Evolutionary conservation across 1,140 invertebrate species (phyloP), one percentile per base, ranked within the genome.

Genomic region (Neodiprion pinetum): DNA sequence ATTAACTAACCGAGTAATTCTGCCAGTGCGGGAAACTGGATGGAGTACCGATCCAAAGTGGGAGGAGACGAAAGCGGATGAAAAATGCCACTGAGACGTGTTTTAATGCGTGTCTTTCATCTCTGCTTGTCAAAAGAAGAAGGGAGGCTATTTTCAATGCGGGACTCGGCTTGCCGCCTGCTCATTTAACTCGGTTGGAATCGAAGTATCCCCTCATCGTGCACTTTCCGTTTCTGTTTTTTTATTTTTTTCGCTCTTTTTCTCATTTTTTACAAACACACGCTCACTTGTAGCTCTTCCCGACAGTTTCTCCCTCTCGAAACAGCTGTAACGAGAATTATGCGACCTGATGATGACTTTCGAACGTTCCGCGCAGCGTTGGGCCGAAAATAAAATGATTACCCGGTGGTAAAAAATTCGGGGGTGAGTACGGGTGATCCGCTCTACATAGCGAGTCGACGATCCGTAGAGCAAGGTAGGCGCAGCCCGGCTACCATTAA

Each of bases 1-100:
- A 80, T 80, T 80, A 80, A 73, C 76, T 73, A 72, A 67, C 68
- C 76, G n/a, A 12, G 23, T 23, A 12, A 12, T 21, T 21, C 14
- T 14, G 17, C 21, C 1, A 40, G 28, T 40, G 28, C 28, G 28
- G 28, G 28, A 40, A 40, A 40, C 1, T 1, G 21, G 10, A 11
- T 14, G 12, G 23, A 47, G 67, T 69, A 14, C 23, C 67, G 67
- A 69, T 47, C 67, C 67, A 11, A 14, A 69, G 67, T 40, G 28
- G 28, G 28, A 3, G 28, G 28, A 40, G 28, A 40, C 28, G 28
- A 40, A 40, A 40, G 28, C 28, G 28, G 21, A 69, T 69, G 23
- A 7, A 23, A 14, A 69, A 69, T 69, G 67, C 67, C 67, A 7
- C 61, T 14, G 61, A 40, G 61, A 65, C 61, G 61, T 65, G 61